phyloP scores from a whole-genome alignment of 2,113 vertebrate species.

The Tychaedon coryphoeus region DNA sequence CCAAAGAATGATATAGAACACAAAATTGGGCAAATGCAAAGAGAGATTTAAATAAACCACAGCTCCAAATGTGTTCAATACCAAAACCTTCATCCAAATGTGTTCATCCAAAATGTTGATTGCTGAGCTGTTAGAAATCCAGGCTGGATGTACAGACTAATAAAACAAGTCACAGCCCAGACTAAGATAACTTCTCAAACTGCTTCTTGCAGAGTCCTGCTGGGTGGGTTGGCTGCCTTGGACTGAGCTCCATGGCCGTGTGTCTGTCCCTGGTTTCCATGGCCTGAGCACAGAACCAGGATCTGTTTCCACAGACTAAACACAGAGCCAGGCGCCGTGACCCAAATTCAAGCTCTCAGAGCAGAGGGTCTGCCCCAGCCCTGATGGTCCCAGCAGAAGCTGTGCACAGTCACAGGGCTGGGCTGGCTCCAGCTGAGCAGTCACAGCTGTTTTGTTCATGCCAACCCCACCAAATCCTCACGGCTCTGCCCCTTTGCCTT shows the following conservation, averaged over 20 bases:
- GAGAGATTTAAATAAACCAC: neutral
- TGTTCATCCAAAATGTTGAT: neutral
- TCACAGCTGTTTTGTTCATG: accelerated
- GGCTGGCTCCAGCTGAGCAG: neutral
- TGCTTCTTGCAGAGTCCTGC: neutral
- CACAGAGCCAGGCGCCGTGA: neutral
- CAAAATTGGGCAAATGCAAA: neutral
- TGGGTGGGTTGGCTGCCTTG: neutral
- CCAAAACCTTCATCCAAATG: too few relatives aligned
- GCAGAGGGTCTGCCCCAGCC: neutral
- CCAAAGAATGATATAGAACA: neutral
- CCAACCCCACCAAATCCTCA: neutral
- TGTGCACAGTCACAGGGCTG: neutral
- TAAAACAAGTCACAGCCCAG: neutral
- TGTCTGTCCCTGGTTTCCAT: neutral
- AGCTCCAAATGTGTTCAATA: neutral
- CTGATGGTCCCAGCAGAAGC: neutral
- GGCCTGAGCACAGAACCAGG: neutral
- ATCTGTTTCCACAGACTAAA: neutral
- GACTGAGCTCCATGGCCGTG: accelerated
- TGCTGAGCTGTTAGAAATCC: neutral
- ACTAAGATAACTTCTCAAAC: neutral
- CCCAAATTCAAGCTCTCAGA: too few relatives aligned
- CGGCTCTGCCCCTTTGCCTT: neutral
- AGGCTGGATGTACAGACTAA: neutral